A percentile compares a stretch with the other conserved stretches of the same genome.
Evolutionary conservation across 1,140 invertebrate genomes (phyloP).

Genomic region (Drosophila subobscura): DNA sequence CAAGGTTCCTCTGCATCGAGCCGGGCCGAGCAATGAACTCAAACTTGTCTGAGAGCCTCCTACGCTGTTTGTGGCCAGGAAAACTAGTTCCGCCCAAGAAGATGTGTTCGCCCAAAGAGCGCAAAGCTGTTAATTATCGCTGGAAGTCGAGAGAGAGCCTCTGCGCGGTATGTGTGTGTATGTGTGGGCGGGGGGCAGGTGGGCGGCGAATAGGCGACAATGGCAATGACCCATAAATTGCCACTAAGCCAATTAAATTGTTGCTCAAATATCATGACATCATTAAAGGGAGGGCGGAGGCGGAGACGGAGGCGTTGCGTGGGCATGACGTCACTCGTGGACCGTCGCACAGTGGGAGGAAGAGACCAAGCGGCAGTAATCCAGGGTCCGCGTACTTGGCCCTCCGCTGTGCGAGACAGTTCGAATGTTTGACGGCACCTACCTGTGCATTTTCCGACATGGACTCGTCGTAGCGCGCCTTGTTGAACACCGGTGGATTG

Average conservation of each 20-base stretch:
- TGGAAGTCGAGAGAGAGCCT: background rate
- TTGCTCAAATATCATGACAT: slow-evolving; percentile 10
- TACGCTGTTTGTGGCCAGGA: slow-evolving; percentile 22
- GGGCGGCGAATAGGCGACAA: slow-evolving; percentile 6
- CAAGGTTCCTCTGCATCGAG: slow-evolving; percentile 61
- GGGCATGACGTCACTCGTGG: slow-evolving; percentile 15
- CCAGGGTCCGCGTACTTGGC: slow-evolving; percentile 74
- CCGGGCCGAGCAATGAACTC: slow-evolving; percentile 58
- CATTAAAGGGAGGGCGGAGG: background rate
- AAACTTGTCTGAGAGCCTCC: slow-evolving; percentile 43
- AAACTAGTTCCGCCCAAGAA: slow-evolving; percentile 46
- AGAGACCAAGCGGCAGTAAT: slow-evolving; percentile 75
- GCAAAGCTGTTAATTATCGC: slow-evolving; percentile 26
- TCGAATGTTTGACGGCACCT: slow-evolving; percentile 30
- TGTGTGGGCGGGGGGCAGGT: slow-evolving; percentile 4
- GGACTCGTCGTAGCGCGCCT: slow-evolving; percentile 86
- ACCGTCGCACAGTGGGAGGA: slow-evolving; percentile 10
- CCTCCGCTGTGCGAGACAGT: slow-evolving; percentile 1
- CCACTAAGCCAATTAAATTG: slow-evolving; percentile 30
- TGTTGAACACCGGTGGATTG: slow-evolving; percentile 93
- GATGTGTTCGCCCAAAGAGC: slow-evolving; percentile 19
- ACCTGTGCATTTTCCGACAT: slow-evolving; percentile 81
- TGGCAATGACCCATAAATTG: slow-evolving; percentile 39
- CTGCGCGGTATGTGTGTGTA: background rate
- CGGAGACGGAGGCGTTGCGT: background rate